phyloP scores from a whole-genome alignment of 2,797 vertebrate genomes.

The Huso huso region DNA sequence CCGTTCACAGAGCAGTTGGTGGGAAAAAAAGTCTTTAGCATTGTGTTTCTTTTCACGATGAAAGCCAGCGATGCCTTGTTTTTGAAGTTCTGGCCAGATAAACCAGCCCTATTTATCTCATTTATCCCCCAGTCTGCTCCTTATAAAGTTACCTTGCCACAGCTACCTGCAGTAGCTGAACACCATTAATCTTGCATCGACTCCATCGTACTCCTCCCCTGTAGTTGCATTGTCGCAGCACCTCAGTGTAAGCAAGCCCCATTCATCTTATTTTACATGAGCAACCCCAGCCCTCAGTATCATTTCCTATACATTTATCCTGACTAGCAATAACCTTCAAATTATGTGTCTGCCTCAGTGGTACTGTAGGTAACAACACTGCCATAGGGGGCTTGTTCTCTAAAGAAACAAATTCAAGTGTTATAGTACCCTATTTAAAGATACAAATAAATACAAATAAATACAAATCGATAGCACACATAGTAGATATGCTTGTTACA shows the following conservation, averaged over 20 bases:
- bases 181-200: not conserved
- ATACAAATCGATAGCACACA: too few species aligned
- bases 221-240: not conserved
- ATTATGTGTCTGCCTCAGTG: too few species aligned
- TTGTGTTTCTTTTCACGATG: too few species aligned
- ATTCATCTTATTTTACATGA: conserved; percentile 1
- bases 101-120: not conserved
- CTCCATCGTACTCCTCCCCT: not conserved
- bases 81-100: not conserved
- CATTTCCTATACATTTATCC: not conserved
- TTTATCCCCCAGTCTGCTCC: not conserved
- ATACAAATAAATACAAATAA: too few species aligned
- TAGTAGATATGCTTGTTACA: too few species aligned
- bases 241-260: not conserved
- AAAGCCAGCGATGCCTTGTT: not conserved
- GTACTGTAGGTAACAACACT: too few species aligned
- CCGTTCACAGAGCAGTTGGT: too few species aligned
- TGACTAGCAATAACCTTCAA: not conserved
- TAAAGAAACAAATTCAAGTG: too few species aligned
- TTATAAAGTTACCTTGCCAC: not conserved
- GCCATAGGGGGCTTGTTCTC: too few species aligned
- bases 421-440: too few species aligned
- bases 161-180: not conserved
- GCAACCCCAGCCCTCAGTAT: not conserved
- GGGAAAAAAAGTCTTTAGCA: too few species aligned